Evolutionary conservation across 2,888 invertebrate genomes (phyloP).

Genomic region (Pinctada fucata): DNA sequence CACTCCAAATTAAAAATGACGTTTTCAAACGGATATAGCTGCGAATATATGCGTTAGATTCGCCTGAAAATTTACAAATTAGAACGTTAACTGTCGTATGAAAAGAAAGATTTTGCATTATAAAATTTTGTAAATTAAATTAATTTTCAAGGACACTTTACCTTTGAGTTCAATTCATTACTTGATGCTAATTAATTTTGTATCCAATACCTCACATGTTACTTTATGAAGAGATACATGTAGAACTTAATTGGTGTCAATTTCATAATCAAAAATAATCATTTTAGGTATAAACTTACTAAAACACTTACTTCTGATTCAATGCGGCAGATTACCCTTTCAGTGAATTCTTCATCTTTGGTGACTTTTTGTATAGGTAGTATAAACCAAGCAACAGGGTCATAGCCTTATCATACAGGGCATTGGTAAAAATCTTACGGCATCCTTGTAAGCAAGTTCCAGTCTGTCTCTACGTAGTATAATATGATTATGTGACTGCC

Average conservation of each 20-base stretch:
- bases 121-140: no score
- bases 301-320: not conserved
- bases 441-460: slow-evolving; percentile 40
- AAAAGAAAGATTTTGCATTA: no score
- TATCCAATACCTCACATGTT: not conserved
- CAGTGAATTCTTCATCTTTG: not conserved
- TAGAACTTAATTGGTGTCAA: not conserved
- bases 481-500: slow-evolving; percentile 19
- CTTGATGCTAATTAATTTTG: not conserved
- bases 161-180: not conserved
- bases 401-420: slow-evolving; percentile 31
- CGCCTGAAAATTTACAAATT: no score
- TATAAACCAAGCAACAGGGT: slow-evolving; percentile 16
- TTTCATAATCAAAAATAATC: not conserved
- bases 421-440: slow-evolving; percentile 17
- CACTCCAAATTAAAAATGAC: no score
- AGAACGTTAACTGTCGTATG: no score
- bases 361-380: not conserved
- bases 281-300: not conserved
- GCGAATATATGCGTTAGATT: no score
- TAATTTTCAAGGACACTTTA: no score
- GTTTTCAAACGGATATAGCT: no score
- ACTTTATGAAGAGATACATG: not conserved
- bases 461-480: slow-evolving; percentile 35
- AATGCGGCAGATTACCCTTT: not conserved